Conservation (phyloP, 2,888 invertebrate species). For the Oxystoma pomonae region DNA sequence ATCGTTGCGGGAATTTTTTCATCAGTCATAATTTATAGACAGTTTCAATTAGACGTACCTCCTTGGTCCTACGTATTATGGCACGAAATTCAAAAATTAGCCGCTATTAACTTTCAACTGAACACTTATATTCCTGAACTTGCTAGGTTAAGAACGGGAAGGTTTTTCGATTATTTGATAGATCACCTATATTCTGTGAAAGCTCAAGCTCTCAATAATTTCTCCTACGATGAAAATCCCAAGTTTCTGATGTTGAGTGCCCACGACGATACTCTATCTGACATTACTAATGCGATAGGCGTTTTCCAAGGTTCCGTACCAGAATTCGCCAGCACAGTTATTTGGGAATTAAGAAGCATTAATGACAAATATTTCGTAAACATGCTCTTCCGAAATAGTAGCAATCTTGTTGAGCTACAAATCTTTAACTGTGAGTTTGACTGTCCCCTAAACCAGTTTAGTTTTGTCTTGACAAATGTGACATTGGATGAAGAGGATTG, state of each 20-base stretch:
- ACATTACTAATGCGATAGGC: slow-evolving; percentile 64
- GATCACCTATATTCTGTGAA: slow-evolving; percentile 52
- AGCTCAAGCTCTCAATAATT: slow-evolving; percentile 13
- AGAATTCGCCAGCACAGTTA: slow-evolving; percentile 62
- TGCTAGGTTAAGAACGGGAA: slow-evolving; percentile 58
- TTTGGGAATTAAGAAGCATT: slow-evolving; percentile 62
- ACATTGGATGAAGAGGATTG: slow-evolving; percentile 55
- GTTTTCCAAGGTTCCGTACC: slow-evolving; percentile 66
- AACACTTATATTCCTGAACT: slow-evolving; percentile 54
- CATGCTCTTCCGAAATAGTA: slow-evolving; percentile 63
- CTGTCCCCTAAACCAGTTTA: slow-evolving; percentile 60
- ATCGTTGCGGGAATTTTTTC: slow-evolving; percentile 54
- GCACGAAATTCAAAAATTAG: slow-evolving; percentile 58
- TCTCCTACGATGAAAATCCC: slow-evolving; percentile 31
- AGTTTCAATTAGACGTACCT: slow-evolving; percentile 53
- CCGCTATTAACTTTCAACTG: slow-evolving; percentile 57
- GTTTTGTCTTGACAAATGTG: slow-evolving; percentile 54
- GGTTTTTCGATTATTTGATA: slow-evolving; percentile 66
- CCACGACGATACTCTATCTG: slow-evolving; percentile 77
- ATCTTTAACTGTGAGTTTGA: slow-evolving; percentile 62
- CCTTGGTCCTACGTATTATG: slow-evolving; percentile 45
- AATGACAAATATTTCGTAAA: slow-evolving; percentile 37
- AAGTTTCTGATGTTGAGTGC: slow-evolving; percentile 71
- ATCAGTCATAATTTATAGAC: slow-evolving; percentile 60
- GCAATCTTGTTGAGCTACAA: slow-evolving; percentile 42